Base-by-base conservation (phyloP, 35 echinoderm and acorn worm genomes). In the Hemicentrotus pulcherrimus region DNA sequence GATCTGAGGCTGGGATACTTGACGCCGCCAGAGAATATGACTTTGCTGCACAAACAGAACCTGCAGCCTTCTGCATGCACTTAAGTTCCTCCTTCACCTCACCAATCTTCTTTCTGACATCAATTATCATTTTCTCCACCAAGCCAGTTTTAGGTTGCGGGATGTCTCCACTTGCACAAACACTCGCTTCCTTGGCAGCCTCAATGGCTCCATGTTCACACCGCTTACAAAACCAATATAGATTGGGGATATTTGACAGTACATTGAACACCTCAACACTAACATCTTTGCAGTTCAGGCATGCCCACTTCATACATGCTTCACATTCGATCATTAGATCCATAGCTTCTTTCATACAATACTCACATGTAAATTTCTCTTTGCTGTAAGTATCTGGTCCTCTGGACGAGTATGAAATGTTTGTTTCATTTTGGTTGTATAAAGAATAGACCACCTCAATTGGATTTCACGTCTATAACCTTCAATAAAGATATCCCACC, bases 31-130 rank as follows among this genome's bases (percentile, higher is more conserved):
- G 91, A n/a, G 91, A 8, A n/a, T 92, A 92, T 50, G 91, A 48
- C 91, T 92, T 92, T 47, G 88, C 41, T n/a, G n/a, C n/a, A n/a
- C n/a, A n/a, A n/a, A n/a, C n/a, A n/a, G 46, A 92, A 50, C 19
- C 45, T 47, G 91, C 91, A 48, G 91, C 9, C 32, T 92, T 92
- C 46, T 92, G 91, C 91, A 92, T 92, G 28, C 91, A 48, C 47
- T 92, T 92, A 2, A 92, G 91, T 92, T 92, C 91, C 47, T 92
- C 47, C 32, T 92, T 92, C 41, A 92, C 91, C 46, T 92, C 46
- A 92, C 91, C 10, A 9, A 92, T 92, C 28, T 92, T 41, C 47
- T 92, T 92, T 50, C 91, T 92, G 19, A 92, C 41, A 92, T 92
- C 91, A 31, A 92, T 46, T 47, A 47, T 92, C 91, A 91, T 48